Evolutionary conservation across 2,888 invertebrate species (phyloP).

Genomic region (Agrochola macilenta): DNA sequence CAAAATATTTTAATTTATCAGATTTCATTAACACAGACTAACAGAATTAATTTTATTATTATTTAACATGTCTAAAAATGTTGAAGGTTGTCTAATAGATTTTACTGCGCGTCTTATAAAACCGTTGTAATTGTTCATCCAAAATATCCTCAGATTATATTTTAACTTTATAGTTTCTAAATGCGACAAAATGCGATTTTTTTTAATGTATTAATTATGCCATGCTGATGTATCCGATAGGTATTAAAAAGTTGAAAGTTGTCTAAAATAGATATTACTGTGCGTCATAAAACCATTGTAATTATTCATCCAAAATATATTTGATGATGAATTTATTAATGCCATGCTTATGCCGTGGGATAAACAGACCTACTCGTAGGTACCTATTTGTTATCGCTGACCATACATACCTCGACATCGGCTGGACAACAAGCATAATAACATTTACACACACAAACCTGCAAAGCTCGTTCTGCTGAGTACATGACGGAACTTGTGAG

Average conservation of each 20-base stretch:
- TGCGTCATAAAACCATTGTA: neutral
- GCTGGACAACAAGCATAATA: neutral
- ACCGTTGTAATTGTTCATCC: no score
- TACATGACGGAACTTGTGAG: conserved; percentile 92
- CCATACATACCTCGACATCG: neutral
- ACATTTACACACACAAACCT: conserved; percentile 67
- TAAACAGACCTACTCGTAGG: neutral
- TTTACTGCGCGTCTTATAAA: no score
- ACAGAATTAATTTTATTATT: no score
- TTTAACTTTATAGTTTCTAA: no score
- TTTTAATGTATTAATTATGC: no score
- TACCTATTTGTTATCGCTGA: neutral
- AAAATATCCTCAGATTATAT: no score
- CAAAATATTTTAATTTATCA: no score
- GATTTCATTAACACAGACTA: no score
- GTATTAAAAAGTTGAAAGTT: neutral
- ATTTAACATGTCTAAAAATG: no score
- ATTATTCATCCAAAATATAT: neutral
- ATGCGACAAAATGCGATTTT: no score
- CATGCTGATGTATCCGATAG: no score
- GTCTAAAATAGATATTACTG: neutral
- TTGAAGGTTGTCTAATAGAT: no score
- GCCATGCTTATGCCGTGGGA: neutral
- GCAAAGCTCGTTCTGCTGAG: conserved; percentile 92
- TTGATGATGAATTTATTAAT: neutral